Evolutionary conservation across 2,888 invertebrate genomes (phyloP).

Genomic region (Meliscaeva auricollis): DNA sequence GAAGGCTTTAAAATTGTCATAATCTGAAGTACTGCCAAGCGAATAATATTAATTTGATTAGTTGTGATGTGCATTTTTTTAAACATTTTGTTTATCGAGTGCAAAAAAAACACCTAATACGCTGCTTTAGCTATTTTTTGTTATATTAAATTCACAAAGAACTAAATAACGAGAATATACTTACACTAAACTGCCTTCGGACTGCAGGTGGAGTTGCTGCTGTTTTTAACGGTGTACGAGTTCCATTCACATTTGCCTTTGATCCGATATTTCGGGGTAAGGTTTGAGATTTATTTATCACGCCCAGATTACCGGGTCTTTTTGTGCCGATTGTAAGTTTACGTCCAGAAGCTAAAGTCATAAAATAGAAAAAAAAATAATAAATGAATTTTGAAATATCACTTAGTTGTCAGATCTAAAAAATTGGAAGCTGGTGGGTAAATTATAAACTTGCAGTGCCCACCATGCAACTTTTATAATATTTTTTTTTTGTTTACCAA

Average conservation of each 20-base stretch:
- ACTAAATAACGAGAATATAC: conserved; percentile 17
- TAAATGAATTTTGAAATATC: background rate
- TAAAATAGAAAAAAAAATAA: background rate
- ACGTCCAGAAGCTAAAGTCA: conserved; percentile 89
- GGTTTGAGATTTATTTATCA: conserved; percentile 93
- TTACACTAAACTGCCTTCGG: conserved; percentile 91
- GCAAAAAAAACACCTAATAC: too few species aligned
- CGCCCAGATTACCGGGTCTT: conserved; percentile 87
- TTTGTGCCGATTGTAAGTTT: conserved; percentile 91
- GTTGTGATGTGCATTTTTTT: too few species aligned
- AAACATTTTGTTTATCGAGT: too few species aligned
- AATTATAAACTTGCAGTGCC: conserved; percentile 46
- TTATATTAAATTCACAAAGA: too few species aligned
- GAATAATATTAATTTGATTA: too few species aligned
- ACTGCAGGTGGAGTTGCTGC: conserved; percentile 94
- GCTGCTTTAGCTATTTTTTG: too few species aligned
- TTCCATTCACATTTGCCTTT: conserved; percentile 82
- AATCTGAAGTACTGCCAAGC: too few species aligned
- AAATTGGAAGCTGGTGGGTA: conserved; percentile 28
- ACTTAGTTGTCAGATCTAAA: background rate
- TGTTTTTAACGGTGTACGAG: conserved; percentile 87
- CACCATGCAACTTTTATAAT: conserved; percentile 34
- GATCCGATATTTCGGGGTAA: conserved; percentile 93
- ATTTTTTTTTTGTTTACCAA: conserved; percentile 11
- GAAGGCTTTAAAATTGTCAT: too few species aligned